A percentile compares a stretch with the other conserved stretches of the same genome.
Conservation (phyloP, 2,113 vertebrate species). For the Bos indicus region DNA sequence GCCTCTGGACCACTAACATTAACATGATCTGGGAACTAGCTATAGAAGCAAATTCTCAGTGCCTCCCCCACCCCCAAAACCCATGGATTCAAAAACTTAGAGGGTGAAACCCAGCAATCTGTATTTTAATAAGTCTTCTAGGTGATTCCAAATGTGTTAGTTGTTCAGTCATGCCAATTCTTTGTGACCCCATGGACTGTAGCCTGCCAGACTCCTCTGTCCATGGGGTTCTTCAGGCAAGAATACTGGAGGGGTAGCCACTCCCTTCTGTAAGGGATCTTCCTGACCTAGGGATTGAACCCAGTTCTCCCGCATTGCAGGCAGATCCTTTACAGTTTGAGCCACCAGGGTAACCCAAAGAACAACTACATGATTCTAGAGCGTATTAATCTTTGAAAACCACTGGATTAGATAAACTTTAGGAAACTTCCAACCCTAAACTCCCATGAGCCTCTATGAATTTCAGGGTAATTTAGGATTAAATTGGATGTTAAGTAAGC, state of each 20-base stretch:
- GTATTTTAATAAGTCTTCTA: not conserved
- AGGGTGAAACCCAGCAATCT: not conserved
- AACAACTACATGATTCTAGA: not conserved
- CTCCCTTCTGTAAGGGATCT: not conserved
- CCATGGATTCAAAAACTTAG: not conserved
- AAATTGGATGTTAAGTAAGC: conserved; percentile 53
- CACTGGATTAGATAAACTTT: conserved; percentile 18
- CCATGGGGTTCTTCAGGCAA: not conserved
- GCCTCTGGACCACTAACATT: not conserved
- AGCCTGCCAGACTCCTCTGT: not conserved
- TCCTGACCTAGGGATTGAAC: not conserved
- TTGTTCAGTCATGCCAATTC: not conserved
- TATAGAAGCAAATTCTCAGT: not conserved
- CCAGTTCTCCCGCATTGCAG: not conserved
- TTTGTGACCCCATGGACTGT: not conserved
- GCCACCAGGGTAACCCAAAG: not conserved
- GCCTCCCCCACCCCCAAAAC: not conserved
- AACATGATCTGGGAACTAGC: not conserved
- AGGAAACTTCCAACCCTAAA: conserved; percentile 38
- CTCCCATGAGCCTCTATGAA: conserved; percentile 39
- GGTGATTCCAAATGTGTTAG: not conserved
- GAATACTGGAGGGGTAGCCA: not conserved
- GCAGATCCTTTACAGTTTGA: not conserved
- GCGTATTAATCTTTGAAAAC: not conserved
- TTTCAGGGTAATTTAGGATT: conserved; percentile 46